Base-by-base conservation (phyloP, 2,888 invertebrate genomes). In the Poecilobothrus nobilitatus region DNA sequence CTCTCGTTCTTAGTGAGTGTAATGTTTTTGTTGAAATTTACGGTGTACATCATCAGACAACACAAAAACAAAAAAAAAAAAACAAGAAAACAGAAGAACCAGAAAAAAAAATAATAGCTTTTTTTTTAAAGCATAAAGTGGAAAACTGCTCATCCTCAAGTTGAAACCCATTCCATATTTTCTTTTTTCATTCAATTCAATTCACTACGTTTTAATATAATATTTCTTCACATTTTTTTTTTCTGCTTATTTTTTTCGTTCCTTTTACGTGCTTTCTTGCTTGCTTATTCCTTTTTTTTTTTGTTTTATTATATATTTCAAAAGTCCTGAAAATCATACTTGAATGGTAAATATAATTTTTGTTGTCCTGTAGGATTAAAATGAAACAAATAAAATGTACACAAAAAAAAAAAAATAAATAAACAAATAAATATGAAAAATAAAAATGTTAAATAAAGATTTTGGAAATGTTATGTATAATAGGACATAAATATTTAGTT, bases 341-440 rank as follows among this genome's bases (percentile, higher is more conserved):
- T 53, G 53, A 53, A 53, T 53, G 53, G 53, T 53, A 53, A 53
- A 53, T 15, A 53, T 53, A 53, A 53, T 53, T 53, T 53, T 53
- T 53, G 53, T 53, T 53, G 53, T 53, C 53, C 53, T 53, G 18
- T 53, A 12, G n/a, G 53, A 53, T 53, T 53, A 53, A 53, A 53
- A 53, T 18, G 2, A 53, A 53, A 53, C 1, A 37, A 37, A 37
- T 5, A 37, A 37, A 8, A n/a, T n/a, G n/a, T n/a, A n/a, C n/a
- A 37, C 12, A 37, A 37, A 12, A 37, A 37, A 37, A 37, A 37
- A 37, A 4, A 37, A 8, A 37, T 1, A 37, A 37, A n/a, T n/a
- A n/a, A 37, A 37, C 37, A 37, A 37, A 37, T 27, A 27, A 37
- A 37, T 7, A 37, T 10, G 37, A 37, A 37, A 37, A 37, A 37